Conservation (phyloP, 2,888 invertebrate genomes). For the Erynnis tages region DNA sequence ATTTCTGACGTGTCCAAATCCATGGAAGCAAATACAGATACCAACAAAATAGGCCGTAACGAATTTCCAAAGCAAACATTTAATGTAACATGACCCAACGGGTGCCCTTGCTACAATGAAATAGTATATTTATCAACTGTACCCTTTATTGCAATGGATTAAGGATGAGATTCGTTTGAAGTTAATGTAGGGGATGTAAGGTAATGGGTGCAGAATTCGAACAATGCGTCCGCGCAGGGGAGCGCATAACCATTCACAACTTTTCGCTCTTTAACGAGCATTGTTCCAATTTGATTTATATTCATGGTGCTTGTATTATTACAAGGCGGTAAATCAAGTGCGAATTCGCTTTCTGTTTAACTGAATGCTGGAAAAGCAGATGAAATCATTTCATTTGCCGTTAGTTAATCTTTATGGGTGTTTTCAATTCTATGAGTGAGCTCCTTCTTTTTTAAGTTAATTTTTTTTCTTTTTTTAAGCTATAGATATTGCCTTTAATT, state of each 20-base stretch:
- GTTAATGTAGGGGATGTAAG: background rate
- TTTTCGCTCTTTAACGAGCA: conserved; percentile 77
- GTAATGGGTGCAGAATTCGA: conserved; percentile 43
- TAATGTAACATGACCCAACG: conserved; percentile 70
- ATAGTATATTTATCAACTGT: conserved; percentile 33
- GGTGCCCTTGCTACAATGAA: conserved; percentile 50
- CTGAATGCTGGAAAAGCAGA: conserved; percentile 35
- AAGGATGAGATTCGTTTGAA: conserved; percentile 35
- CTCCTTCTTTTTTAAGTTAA: too few relatives aligned
- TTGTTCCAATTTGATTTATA: conserved; percentile 81
- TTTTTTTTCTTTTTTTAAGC: too few relatives aligned
- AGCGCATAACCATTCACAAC: conserved; percentile 73
- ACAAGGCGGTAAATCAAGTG: conserved; percentile 70
- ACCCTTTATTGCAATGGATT: conserved; percentile 30
- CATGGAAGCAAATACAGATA: conserved; percentile 35
- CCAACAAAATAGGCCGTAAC: conserved; percentile 70
- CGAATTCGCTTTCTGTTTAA: conserved; percentile 51
- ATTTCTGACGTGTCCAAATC: conserved; percentile 26
- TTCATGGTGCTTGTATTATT: conserved; percentile 76
- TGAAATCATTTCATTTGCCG: conserved; percentile 12
- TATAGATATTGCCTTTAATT: too few relatives aligned
- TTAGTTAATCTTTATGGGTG: background rate
- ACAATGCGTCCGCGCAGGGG: conserved; percentile 66
- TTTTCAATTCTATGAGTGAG: background rate
- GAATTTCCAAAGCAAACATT: conserved; percentile 80